A percentile compares a stretch with the other conserved stretches of the same genome.
These are phyloP conservation scores for Microplitis deprimator DNA, from an alignment of 2,888 invertebrate species.

Conservation along the genomic window DNA sequence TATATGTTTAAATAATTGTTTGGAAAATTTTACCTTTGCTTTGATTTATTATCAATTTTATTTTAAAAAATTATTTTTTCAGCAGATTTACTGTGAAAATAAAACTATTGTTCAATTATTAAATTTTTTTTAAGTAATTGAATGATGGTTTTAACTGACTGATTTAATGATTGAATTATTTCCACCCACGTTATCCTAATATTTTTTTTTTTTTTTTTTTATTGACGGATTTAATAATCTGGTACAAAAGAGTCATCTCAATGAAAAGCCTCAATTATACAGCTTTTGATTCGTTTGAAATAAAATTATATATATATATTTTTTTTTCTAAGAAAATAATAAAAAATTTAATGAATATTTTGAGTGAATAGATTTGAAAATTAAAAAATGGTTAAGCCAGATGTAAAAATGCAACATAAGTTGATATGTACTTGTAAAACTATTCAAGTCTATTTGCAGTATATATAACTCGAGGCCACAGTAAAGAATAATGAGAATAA, in stretches of 20 bases:
- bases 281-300: background rate
- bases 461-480: background rate
- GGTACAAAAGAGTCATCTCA: background rate
- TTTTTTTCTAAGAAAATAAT: background rate
- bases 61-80: background rate
- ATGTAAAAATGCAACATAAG: slow-evolving; percentile 15
- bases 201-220: background rate
- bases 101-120: background rate
- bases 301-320: background rate
- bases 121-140: background rate
- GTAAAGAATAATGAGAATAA: background rate
- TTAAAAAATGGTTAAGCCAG: background rate
- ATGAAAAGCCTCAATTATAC: background rate
- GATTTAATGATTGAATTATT: background rate
- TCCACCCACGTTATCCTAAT: background rate
- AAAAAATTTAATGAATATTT: background rate
- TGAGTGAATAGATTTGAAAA: background rate
- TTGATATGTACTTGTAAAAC: slow-evolving; percentile 4
- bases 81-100: background rate
- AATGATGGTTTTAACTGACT: background rate
- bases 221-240: background rate
- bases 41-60: slow-evolving; percentile 2
- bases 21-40: background rate
- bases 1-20: background rate
- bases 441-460: slow-evolving; percentile 5